These are phyloP conservation scores for Callocephalon fimbriatum DNA, from an alignment of 2,113 vertebrate species.

Conservation along the genomic window DNA sequence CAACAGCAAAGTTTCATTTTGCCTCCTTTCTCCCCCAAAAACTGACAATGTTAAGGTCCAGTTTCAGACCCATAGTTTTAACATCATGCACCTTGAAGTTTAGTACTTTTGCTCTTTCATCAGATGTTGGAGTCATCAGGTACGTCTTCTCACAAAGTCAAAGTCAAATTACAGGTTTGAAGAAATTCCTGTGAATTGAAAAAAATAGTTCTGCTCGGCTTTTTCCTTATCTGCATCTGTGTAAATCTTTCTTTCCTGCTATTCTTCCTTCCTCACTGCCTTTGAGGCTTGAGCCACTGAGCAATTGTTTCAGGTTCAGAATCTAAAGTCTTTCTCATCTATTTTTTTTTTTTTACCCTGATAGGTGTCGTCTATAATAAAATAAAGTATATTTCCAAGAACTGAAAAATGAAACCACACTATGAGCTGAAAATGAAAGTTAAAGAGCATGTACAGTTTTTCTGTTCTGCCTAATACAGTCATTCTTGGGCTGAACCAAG, in stretches of 20 bases:
- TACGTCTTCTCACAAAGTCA: conserved; percentile 6
- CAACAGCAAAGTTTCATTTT: conserved; percentile 12
- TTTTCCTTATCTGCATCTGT: neutral
- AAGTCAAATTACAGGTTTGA: conserved; percentile 27
- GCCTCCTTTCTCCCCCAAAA: neutral
- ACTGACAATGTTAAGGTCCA: neutral
- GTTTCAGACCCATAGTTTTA: neutral
- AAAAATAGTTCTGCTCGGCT: neutral
- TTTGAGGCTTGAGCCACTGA: conserved; percentile 59
- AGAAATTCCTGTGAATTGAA: conserved; percentile 9
- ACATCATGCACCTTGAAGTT: neutral
- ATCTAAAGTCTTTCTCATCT: conserved; percentile 15
- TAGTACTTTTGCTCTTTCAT: neutral
- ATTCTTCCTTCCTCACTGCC: conserved; percentile 45
- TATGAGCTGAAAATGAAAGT: neutral
- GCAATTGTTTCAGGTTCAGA: conserved; percentile 6
- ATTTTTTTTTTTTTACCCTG: neutral
- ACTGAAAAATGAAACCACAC: neutral
- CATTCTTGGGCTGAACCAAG: neutral
- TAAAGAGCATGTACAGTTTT: neutral
- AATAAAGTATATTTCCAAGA: conserved; percentile 13
- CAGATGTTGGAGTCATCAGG: neutral
- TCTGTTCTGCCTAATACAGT: neutral
- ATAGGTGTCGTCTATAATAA: conserved; percentile 13
- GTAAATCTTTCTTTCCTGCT: conserved; percentile 24